Conservation (phyloP, 2,888 invertebrate species). For the Tenthredo livida region DNA sequence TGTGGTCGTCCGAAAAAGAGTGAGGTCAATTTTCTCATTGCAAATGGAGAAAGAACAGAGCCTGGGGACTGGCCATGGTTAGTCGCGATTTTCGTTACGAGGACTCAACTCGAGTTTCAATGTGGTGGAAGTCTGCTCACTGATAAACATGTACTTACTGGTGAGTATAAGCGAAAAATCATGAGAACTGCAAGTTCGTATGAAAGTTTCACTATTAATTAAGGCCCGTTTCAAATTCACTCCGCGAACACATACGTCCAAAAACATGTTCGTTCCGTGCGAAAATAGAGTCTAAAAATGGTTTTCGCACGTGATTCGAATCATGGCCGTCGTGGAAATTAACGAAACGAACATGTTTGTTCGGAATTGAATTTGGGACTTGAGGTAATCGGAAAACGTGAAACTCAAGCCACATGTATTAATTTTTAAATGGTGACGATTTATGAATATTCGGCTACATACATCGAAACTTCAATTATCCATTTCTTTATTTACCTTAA, state of each 20-base stretch:
- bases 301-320: no score
- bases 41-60: constrained; percentile 72
- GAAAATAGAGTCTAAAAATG: no score
- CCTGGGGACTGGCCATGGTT: constrained; percentile 85
- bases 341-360: no score
- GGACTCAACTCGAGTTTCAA: constrained; percentile 73
- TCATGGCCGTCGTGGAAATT: no score
- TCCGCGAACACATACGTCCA: no score
- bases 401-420: neutral
- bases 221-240: no score
- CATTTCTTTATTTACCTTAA: constrained; percentile 35
- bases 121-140: constrained; percentile 76
- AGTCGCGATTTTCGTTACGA: constrained; percentile 82
- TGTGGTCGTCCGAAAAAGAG: constrained; percentile 62
- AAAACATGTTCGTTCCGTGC: no score
- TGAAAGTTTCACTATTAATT: no score
- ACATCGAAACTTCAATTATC: constrained; percentile 11
- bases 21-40: constrained; percentile 66
- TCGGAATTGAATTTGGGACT: no score
- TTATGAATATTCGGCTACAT: neutral
- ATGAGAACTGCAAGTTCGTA: neutral
- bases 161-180: constrained; percentile 62
- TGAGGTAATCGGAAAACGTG: neutral
- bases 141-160: constrained; percentile 73
- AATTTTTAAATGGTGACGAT: neutral